Base-by-base conservation (phyloP, 2,888 invertebrate genomes). In the Euproctis similis region DNA sequence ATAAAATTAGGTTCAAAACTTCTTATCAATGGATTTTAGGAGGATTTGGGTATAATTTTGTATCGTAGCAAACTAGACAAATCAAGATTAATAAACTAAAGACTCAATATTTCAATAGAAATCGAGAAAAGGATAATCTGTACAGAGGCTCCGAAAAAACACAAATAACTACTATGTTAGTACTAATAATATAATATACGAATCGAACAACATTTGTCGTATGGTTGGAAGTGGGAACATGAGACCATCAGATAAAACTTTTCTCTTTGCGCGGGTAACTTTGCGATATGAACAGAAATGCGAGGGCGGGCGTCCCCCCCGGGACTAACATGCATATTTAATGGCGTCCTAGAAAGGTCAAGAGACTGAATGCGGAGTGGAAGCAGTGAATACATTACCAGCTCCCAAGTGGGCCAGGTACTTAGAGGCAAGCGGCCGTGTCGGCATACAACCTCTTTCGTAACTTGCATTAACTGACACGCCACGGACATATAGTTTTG, bases 291-390 rank as follows among this genome's bases (percentile, higher is more conserved):
- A 68, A 67, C 71, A 67, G 65, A 62, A 62, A 61, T 4, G 6
- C 14, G 61, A 66, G 53, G 58, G 65, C 63, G 54, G 58, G 30
- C 42, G n/a, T n/a, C n/a, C 69, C 78, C 68, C 71, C 49, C 46
- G 73, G 73, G 78, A 72, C 61, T 57, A 54, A 62, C 75, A 74
- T 81, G 74, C 80, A 82, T 77, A 72, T 80, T 80, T 82, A 78
- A 81, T 81, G 69, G 67, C 67, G 67, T 72, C 74, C 74, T 77
- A 68, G 69, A 70, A 73, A 81, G 81, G 82, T 82, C 81, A 81
- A 77, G 73, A 74, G 70, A 66, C 63, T 65, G 64, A 65, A 69
- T 69, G 65, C 59, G 63, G n/a, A 62, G 65, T 59, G 58, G 63
- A 67, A 69, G 60, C 52, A 69, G 71, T 72, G 77, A 80, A 78